Evolutionary conservation across 2,797 vertebrate genomes (phyloP).

Genomic region (Dendrocincla tyrannina): DNA sequence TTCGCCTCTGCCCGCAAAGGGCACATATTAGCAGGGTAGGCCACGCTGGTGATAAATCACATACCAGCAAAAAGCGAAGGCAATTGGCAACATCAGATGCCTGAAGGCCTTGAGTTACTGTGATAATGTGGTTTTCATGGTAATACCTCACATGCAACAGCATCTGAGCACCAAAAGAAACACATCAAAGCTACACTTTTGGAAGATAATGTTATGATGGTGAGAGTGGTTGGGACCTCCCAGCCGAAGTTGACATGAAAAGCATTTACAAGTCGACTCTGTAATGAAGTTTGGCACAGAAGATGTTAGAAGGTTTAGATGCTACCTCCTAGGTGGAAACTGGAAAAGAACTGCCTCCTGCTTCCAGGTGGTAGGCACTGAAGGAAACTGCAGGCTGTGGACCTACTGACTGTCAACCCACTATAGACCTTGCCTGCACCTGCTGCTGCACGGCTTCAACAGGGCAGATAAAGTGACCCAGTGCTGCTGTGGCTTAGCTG

Average conservation of each 20-base stretch:
- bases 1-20: slow-evolving; percentile 76
- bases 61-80: slow-evolving; percentile 66
- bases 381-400: not conserved
- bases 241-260: not conserved
- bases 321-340: not conserved
- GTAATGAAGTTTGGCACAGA: not conserved
- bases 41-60: slow-evolving; percentile 73
- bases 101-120: slow-evolving; percentile 62
- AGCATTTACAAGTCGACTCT: not conserved
- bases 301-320: not conserved
- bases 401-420: not conserved
- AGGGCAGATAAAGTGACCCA: not conserved
- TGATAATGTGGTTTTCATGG: slow-evolving; percentile 65
- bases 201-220: not conserved
- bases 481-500: not conserved
- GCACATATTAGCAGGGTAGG: slow-evolving; percentile 58
- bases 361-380: not conserved
- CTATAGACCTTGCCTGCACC: accelerated
- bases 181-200: slow-evolving; percentile 38
- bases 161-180: slow-evolving; percentile 44
- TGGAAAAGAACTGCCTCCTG: not conserved
- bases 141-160: slow-evolving; percentile 35
- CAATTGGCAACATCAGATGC: slow-evolving; percentile 72
- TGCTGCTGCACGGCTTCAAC: not conserved
- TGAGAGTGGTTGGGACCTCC: not conserved